phyloP scores from a whole-genome alignment of 2,888 invertebrate species.

The Acanthacorydalis orientalis region DNA sequence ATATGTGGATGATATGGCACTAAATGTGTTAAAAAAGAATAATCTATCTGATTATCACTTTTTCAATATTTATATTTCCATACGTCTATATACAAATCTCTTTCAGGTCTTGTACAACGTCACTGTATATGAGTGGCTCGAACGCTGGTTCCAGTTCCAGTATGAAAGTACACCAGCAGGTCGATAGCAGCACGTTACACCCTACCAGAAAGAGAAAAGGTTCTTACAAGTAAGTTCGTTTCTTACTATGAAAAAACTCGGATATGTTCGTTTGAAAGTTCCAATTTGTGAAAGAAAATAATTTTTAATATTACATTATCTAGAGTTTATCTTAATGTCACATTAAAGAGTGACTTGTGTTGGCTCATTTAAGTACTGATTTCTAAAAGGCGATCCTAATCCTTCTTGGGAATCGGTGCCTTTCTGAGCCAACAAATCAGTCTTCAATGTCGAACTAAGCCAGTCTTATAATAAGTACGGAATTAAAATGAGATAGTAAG shows the following conservation, averaged over 20 bases:
- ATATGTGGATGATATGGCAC: no score
- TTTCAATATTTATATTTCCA: neutral
- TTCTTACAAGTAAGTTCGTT: conserved; percentile 29
- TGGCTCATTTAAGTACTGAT: neutral
- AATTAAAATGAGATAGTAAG: no score
- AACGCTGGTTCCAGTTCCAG: conserved; percentile 15
- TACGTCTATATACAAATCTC: neutral
- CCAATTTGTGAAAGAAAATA: no score
- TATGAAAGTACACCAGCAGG: conserved; percentile 19
- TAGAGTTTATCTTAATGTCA: no score
- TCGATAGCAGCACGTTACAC: conserved; percentile 17
- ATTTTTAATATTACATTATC: neutral
- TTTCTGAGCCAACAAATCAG: no score
- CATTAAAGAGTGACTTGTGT: neutral
- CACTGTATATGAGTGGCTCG: conserved; percentile 8
- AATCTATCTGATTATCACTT: no score
- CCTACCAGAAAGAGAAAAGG: conserved; percentile 30
- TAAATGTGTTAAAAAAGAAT: no score
- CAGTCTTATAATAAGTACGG: no score
- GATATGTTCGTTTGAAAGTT: no score
- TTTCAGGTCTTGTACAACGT: conserved; percentile 3
- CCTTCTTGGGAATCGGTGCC: no score
- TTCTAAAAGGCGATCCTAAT: neutral
- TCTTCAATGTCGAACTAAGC: no score
- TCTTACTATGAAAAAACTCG: no score